phyloP scores from a whole-genome alignment of 2,797 vertebrate species.

The Gymnoscopelus microlampas region DNA sequence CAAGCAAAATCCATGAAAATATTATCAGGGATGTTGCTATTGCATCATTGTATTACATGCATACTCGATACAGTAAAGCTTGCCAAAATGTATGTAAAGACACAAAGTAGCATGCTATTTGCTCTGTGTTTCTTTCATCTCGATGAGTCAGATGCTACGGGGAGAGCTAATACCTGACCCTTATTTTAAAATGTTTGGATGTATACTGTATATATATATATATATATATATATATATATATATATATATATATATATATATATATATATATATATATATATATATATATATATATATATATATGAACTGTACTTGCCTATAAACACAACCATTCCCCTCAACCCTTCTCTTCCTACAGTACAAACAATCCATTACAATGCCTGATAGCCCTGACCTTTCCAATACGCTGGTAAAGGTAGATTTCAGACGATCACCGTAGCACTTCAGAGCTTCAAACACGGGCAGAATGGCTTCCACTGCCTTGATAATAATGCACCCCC shows the following conservation, averaged over 20 bases:
- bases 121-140: conserved; percentile 14
- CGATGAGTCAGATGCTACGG: conserved; percentile 29
- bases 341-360: conserved; percentile 33
- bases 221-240: too few relatives aligned
- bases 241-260: too few relatives aligned
- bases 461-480: conserved; percentile 21
- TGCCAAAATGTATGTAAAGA: conserved; percentile 16
- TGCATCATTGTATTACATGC: too few relatives aligned
- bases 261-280: too few relatives aligned
- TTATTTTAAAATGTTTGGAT: conserved; percentile 12
- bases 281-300: too few relatives aligned
- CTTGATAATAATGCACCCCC: not conserved
- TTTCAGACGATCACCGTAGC: conserved; percentile 30
- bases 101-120: not conserved
- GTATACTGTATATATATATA: too few relatives aligned
- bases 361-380: conserved; percentile 37
- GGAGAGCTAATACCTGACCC: conserved; percentile 46
- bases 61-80: not conserved
- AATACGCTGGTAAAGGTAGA: conserved; percentile 39
- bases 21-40: too few relatives aligned
- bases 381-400: conserved; percentile 62
- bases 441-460: conserved; percentile 19
- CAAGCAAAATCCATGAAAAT: too few relatives aligned
- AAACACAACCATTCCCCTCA: conserved; percentile 27
- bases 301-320: too few relatives aligned